Percentiles rank a stretch among this genome's conserved stretches.
Conservation (phyloP, 2,888 invertebrate genomes). For the Plebejus melissa region DNA sequence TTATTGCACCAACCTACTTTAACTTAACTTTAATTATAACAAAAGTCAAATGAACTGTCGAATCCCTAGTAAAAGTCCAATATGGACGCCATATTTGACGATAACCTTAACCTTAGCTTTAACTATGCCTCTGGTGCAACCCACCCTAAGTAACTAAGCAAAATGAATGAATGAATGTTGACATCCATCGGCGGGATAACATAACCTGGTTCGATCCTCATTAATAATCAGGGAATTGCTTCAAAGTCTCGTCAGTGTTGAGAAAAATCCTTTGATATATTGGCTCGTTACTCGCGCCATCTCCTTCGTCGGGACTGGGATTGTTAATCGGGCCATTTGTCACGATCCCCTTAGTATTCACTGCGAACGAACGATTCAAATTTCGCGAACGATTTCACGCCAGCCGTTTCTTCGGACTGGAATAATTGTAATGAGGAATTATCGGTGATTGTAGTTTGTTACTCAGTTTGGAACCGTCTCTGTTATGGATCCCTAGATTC, state of each 20-base stretch:
- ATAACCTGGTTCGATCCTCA: conserved; percentile 31
- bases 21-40: too few relatives aligned
- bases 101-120: too few relatives aligned
- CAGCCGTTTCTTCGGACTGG: conserved; percentile 39
- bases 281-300: conserved; percentile 74
- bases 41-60: too few relatives aligned
- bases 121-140: too few relatives aligned
- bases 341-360: conserved; percentile 70
- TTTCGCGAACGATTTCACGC: conserved; percentile 61
- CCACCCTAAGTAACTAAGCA: not conserved
- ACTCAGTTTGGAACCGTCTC: not conserved
- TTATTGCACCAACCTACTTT: too few relatives aligned
- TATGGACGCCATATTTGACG: too few relatives aligned
- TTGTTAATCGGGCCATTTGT: conserved; percentile 76
- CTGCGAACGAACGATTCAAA: conserved; percentile 59
- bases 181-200: not conserved
- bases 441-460: conserved; percentile 28
- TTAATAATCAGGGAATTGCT: conserved; percentile 58
- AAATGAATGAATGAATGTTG: not conserved
- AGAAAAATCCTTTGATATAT: conserved; percentile 76
- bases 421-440: conserved; percentile 36
- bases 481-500: too few relatives aligned
- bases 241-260: conserved; percentile 56
- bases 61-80: too few relatives aligned
- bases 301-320: conserved; percentile 63